These are phyloP conservation scores for Campaea margaritaria DNA, from an alignment of 2,888 invertebrate species.

Conservation along the genomic window DNA sequence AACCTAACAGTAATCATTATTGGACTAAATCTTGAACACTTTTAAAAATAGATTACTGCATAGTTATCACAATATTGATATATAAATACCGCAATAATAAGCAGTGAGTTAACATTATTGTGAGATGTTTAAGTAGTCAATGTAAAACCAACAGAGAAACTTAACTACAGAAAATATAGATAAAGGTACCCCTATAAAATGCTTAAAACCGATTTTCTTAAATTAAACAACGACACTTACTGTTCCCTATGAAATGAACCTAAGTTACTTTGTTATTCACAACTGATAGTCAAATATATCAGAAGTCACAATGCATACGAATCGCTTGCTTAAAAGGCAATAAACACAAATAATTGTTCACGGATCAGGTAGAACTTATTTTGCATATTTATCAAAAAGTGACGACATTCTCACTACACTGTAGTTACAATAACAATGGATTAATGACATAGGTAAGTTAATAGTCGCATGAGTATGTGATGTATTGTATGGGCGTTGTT, in stretches of 20 bases:
- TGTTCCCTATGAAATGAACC: slow-evolving; percentile 1
- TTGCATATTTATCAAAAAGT: slow-evolving; percentile 26
- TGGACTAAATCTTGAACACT: background rate
- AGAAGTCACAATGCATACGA: slow-evolving; percentile 8
- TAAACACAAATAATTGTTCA: slow-evolving; percentile 13
- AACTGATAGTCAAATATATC: slow-evolving; percentile 12
- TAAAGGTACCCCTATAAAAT: background rate
- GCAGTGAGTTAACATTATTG: too few species aligned
- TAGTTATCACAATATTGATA: too few species aligned
- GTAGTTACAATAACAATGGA: slow-evolving; percentile 35
- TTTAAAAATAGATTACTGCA: too few species aligned
- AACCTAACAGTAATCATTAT: background rate
- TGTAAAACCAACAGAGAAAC: too few species aligned
- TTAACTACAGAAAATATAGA: too few species aligned
- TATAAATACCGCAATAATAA: too few species aligned
- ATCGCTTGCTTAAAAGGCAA: slow-evolving; percentile 14
- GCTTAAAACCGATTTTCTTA: background rate
- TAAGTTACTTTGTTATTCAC: slow-evolving; percentile 12
- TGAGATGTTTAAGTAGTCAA: too few species aligned
- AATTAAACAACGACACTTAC: background rate
- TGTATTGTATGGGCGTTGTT: slow-evolving; percentile 32
- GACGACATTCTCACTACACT: slow-evolving; percentile 36
- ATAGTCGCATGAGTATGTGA: slow-evolving; percentile 16
- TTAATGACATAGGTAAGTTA: slow-evolving; percentile 10
- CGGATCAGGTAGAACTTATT: slow-evolving; percentile 12